Evolutionary conservation across 1,140 invertebrate genomes (phyloP), one percentile per base, ranked within the genome.

Genomic region (Aphelinus atriplicis): DNA sequence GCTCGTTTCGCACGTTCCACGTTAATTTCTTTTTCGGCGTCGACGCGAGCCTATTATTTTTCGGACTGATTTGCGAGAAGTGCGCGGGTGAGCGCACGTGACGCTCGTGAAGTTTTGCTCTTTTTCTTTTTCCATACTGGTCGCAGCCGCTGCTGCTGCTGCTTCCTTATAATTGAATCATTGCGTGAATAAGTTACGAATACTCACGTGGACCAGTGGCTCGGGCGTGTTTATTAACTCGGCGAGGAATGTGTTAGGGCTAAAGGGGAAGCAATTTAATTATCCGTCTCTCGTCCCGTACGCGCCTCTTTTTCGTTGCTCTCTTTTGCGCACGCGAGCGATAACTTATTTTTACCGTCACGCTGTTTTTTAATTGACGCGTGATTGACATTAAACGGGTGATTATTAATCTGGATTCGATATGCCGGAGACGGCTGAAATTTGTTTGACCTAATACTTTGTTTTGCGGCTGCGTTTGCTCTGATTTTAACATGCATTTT

Each of bases 181-280:
- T 70, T 62, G 57, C 6, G 47, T 26, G 43, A 71, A 71, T 71
- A n/a, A 67, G 61, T 76, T 46, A 60, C 58, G 43, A 62, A 67
- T 67, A 67, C 67, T 62, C 51, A 68, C 42, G 60, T 53, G 7
- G 9, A 56, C 47, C 10, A 43, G 26, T 2, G 47, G 56, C 9
- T 2, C 2, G 1, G 43, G 48, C 47, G 48, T 26, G 56, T 57
- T 57, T 55, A 55, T 73, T 10, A 73, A 43, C n/a, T 57, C 51
- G 46, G 45, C 47, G 7, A 53, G 43, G 46, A 56, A 67, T 67
- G 50, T 43, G 65, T 67, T 67, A 56, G 65, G 43, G 53, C 10
- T 9, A 68, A 58, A 53, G 3, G 10, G 9, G 4, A 48, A 48
- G 56, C 58, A 46, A 71, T 73, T 72, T 64, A 64, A 76, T 73